phyloP scores from a whole-genome alignment of 2,797 vertebrate species.

The Darevskia mixta region DNA sequence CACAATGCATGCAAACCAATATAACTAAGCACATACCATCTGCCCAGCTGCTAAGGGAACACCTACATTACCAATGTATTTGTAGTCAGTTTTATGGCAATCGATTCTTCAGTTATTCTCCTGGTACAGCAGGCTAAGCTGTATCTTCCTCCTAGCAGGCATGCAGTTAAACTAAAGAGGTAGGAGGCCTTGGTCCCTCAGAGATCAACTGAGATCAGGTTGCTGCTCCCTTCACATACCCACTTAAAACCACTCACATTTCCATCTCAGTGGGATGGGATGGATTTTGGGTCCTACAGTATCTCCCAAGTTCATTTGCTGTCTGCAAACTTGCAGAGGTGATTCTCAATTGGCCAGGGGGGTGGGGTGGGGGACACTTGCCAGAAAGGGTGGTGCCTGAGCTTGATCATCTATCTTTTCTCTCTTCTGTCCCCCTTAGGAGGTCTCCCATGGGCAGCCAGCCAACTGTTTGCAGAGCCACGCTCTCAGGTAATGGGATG shows the following conservation, averaged over 20 bases:
- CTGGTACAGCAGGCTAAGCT: not conserved
- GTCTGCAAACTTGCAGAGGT: not conserved
- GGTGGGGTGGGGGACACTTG: not conserved
- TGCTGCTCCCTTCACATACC: not conserved
- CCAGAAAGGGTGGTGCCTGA: not conserved
- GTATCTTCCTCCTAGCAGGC: not conserved
- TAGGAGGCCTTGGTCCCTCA: not conserved
- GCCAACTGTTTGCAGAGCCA: conserved; percentile 91
- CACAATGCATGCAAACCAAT: not conserved
- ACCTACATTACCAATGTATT: not conserved
- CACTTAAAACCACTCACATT: not conserved
- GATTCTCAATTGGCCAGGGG: not conserved
- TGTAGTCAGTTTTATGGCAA: too few relatives aligned
- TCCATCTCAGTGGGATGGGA: not conserved
- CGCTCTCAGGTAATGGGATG: conserved; percentile 86
- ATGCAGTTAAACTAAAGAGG: not conserved
- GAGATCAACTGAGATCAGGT: not conserved
- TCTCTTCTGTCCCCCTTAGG: conserved; percentile 76
- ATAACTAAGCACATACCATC: not conserved
- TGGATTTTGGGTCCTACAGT: not conserved
- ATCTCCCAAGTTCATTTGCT: not conserved
- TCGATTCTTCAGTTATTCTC: not conserved
- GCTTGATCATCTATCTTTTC: not conserved
- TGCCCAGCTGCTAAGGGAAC: not conserved
- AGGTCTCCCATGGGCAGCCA: conserved; percentile 91